Percentiles rank a stretch among this genome's conserved stretches.
Evolutionary conservation across 1,140 invertebrate species (phyloP).

Genomic region (Brachionus calyciflorus): DNA sequence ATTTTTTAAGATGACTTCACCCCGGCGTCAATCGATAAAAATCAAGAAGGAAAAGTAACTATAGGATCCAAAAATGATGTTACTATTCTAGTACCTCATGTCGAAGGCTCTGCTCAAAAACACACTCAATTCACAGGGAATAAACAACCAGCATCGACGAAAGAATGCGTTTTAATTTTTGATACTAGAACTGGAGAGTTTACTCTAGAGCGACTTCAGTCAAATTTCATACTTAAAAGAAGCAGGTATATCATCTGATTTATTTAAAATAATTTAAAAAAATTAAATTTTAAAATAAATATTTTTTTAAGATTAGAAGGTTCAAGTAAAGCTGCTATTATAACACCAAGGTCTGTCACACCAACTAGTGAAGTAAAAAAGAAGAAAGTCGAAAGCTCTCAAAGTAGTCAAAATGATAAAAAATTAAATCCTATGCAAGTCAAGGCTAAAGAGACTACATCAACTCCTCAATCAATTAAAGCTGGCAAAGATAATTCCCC

Average conservation of each 20-base stretch:
- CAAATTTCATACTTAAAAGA: conserved; percentile 39
- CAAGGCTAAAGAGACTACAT: background rate
- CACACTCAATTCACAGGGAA: conserved; percentile 45
- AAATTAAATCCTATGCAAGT: conserved; percentile 1
- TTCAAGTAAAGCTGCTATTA: conserved; percentile 34
- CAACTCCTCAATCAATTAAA: background rate
- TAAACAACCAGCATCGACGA: conserved; percentile 32
- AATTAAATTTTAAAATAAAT: background rate
- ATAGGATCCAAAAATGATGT: conserved; percentile 40
- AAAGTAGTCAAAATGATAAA: background rate
- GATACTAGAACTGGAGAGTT: conserved; percentile 28
- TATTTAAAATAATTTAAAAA: background rate
- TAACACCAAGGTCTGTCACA: conserved; percentile 24
- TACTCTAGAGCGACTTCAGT: conserved; percentile 34
- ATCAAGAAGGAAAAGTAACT: conserved; percentile 41
- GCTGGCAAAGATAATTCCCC: background rate
- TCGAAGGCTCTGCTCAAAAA: conserved; percentile 44
- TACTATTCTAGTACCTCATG: conserved; percentile 26
- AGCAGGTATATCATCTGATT: background rate
- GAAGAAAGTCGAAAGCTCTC: background rate
- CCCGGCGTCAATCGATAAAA: conserved; percentile 35
- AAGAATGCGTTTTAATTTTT: conserved; percentile 39
- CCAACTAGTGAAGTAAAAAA: conserved; percentile 32
- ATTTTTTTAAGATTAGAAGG: conserved; percentile 24
- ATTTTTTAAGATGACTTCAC: conserved; percentile 34